These are phyloP conservation scores for Clarias pachynema DNA, from an alignment of 2,797 vertebrate species.

Conservation along the genomic window DNA sequence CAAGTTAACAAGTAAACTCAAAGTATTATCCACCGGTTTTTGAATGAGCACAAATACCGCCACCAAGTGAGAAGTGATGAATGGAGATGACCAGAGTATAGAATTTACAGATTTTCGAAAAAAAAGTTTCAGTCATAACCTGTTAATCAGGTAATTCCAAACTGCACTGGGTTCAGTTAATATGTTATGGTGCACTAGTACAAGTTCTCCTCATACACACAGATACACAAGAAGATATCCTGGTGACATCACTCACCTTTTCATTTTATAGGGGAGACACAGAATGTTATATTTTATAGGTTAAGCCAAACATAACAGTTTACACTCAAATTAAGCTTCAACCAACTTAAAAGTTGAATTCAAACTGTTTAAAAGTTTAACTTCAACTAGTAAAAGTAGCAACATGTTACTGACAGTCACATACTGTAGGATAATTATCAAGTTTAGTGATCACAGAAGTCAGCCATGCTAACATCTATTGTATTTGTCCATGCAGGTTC, in stretches of 20 bases:
- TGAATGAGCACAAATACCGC: neutral
- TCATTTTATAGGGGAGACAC: neutral
- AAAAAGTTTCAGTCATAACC: neutral
- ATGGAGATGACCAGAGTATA: no score
- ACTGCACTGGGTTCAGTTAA: neutral
- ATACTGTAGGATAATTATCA: neutral
- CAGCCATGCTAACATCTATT: neutral
- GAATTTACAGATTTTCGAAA: no score
- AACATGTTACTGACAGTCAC: neutral
- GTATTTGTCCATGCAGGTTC: slow-evolving; percentile 78
- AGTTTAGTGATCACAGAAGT: slow-evolving; percentile 57
- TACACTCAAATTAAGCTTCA: neutral
- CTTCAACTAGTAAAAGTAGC: neutral
- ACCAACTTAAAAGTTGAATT: no score
- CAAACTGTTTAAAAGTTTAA: neutral
- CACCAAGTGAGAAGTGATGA: neutral
- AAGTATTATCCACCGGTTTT: neutral
- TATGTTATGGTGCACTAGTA: neutral
- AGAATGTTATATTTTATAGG: neutral
- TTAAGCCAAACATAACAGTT: neutral
- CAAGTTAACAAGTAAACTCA: neutral
- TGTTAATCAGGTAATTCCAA: neutral
- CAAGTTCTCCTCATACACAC: neutral
- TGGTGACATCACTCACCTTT: neutral
- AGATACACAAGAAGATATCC: neutral